Percentiles rank a stretch among this genome's conserved stretches.
phyloP scores from a whole-genome alignment of 2,113 vertebrate genomes.

The Passer montanus region DNA sequence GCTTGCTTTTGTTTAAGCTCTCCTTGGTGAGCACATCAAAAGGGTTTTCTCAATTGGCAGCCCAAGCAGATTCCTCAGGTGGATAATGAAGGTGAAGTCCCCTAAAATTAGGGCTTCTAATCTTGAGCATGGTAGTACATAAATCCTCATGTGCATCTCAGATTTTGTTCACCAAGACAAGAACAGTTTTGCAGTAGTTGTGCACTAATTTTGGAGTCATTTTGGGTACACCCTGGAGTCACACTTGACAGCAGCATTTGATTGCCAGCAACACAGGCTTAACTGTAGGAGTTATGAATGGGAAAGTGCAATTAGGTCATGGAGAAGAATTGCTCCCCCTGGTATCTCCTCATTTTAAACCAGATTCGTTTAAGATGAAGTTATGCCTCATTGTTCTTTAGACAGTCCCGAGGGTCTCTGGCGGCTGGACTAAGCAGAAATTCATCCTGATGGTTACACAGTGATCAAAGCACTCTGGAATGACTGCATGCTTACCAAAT shows the following conservation, averaged over 20 bases:
- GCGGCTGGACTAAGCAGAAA: slow-evolving; percentile 7
- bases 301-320: not conserved
- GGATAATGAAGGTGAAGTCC: not conserved
- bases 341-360: not conserved
- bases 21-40: not conserved
- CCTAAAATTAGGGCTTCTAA: not conserved
- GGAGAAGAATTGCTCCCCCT: not conserved
- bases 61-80: not conserved
- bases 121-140: too few relatives aligned
- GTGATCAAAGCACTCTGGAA: not conserved
- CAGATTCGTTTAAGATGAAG: not conserved
- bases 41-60: not conserved
- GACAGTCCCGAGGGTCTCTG: not conserved
- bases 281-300: not conserved
- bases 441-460: not conserved
- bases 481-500: not conserved
- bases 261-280: not conserved
- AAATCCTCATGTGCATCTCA: not conserved
- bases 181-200: not conserved
- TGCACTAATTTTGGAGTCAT: not conserved
- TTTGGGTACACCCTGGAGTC: not conserved
- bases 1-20: not conserved
- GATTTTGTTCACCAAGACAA: not conserved
- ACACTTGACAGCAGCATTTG: not conserved
- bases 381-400: not conserved